Percentiles rank a stretch among this genome's conserved stretches.
phyloP scores from a whole-genome alignment of 2,113 vertebrate species.

The Lathamus discolor region DNA sequence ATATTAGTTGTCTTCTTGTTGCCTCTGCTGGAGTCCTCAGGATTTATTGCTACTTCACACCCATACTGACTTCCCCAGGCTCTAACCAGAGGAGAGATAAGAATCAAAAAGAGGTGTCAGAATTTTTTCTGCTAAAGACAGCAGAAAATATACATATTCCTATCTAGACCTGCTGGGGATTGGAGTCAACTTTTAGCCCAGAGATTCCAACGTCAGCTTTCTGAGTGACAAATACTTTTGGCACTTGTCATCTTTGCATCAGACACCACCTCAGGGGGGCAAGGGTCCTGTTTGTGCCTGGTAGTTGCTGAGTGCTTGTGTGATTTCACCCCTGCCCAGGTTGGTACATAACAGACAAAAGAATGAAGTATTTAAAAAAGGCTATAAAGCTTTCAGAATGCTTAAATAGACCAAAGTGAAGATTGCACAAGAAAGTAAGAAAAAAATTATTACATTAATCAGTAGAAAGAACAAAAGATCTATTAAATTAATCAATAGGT shows the following conservation, averaged over 20 bases:
- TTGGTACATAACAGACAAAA: not conserved
- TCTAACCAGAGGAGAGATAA: not conserved
- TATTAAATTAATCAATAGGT: conserved; percentile 54
- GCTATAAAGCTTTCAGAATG: not conserved
- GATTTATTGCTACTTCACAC: not conserved
- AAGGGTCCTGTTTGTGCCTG: not conserved
- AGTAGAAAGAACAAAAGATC: conserved; percentile 9
- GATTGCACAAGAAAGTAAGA: not conserved
- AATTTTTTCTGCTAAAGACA: not conserved
- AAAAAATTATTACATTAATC: not conserved
- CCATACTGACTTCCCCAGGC: not conserved
- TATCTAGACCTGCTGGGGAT: not conserved
- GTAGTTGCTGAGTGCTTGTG: not conserved
- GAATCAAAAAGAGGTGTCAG: not conserved
- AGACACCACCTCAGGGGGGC: not conserved
- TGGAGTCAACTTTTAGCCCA: not conserved
- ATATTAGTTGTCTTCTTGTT: not conserved
- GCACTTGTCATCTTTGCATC: conserved; percentile 3
- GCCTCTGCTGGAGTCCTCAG: not conserved
- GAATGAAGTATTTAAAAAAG: conserved; percentile 11
- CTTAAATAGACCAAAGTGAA: not conserved
- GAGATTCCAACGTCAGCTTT: not conserved
- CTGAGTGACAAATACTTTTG: conserved; percentile 39
- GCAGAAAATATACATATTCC: not conserved
- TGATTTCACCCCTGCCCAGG: conserved; percentile 1